These are phyloP conservation scores for Zoanthus sociatus DNA, from an alignment of 92 coral and sea anemone species.

Conservation along the genomic window DNA sequence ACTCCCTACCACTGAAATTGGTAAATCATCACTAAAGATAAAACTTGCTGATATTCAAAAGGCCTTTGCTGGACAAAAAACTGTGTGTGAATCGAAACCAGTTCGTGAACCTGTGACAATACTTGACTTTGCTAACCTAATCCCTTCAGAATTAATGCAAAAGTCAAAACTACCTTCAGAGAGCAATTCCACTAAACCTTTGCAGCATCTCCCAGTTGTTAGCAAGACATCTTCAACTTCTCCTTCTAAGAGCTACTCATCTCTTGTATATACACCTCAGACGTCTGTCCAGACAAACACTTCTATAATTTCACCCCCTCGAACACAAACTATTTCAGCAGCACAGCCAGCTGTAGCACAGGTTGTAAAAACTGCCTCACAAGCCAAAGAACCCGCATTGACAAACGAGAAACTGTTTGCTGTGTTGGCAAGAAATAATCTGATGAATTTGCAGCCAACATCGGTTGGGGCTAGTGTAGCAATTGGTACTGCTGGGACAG, in stretches of 20 bases:
- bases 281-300: constrained; percentile 43
- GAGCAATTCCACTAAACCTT: constrained; percentile 48
- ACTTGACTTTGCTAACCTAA: constrained; percentile 87
- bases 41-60: constrained; percentile 26
- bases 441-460: constrained; percentile 25
- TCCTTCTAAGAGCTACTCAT: constrained; percentile 49
- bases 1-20: constrained; percentile 19
- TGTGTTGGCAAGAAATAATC: constrained; percentile 37
- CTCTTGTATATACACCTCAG: constrained; percentile 65
- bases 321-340: constrained; percentile 54
- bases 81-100: constrained; percentile 44
- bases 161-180: constrained; percentile 45
- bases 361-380: constrained; percentile 36
- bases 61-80: constrained; percentile 7
- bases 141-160: constrained; percentile 62
- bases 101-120: constrained; percentile 74
- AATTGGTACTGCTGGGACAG: constrained; percentile 14
- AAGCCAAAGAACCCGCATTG: constrained; percentile 43
- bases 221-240: constrained; percentile 69
- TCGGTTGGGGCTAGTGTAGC: constrained; percentile 35
- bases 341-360: constrained; percentile 53
- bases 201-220: constrained; percentile 61
- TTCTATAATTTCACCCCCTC: constrained; percentile 55
- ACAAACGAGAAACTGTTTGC: constrained; percentile 52
- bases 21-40: constrained; percentile 16